phyloP scores from a whole-genome alignment of 2,888 invertebrate species.

The Galeopsomyia nigrocyanea region DNA sequence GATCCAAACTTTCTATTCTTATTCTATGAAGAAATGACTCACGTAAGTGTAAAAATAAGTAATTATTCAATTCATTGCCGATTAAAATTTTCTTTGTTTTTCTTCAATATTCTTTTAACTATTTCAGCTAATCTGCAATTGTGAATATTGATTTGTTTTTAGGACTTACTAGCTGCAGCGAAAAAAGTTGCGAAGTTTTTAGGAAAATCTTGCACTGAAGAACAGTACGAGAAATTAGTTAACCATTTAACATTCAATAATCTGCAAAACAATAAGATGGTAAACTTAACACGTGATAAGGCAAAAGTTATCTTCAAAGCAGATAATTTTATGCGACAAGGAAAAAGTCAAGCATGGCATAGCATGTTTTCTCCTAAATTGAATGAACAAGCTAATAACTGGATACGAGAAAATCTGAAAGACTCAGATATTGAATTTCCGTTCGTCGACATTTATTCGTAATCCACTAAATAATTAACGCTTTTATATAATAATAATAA shows the following conservation, averaged over 20 bases:
- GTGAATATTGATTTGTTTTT: slow-evolving; percentile 50
- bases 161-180: slow-evolving; percentile 75
- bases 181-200: slow-evolving; percentile 76
- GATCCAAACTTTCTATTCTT: slow-evolving; percentile 81
- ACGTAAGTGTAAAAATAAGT: slow-evolving; percentile 68
- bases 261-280: slow-evolving; percentile 85
- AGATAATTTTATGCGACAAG: background rate
- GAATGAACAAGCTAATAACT: background rate
- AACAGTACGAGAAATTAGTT: slow-evolving; percentile 75
- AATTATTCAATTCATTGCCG: too few species aligned
- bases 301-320: background rate
- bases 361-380: background rate
- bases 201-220: slow-evolving; percentile 71
- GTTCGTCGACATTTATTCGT: slow-evolving; percentile 4
- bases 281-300: slow-evolving; percentile 59
- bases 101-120: too few species aligned
- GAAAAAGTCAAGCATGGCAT: slow-evolving; percentile 3
- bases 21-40: slow-evolving; percentile 84
- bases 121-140: too few species aligned
- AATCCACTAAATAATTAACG: background rate
- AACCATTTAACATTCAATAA: slow-evolving; percentile 84
- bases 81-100: too few species aligned
- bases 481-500: too few species aligned
- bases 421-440: slow-evolving; percentile 6
- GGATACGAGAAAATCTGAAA: slow-evolving; percentile 2